Evolutionary conservation across 2,888 invertebrate species (phyloP).

Genomic region (Lottia gigantea): DNA sequence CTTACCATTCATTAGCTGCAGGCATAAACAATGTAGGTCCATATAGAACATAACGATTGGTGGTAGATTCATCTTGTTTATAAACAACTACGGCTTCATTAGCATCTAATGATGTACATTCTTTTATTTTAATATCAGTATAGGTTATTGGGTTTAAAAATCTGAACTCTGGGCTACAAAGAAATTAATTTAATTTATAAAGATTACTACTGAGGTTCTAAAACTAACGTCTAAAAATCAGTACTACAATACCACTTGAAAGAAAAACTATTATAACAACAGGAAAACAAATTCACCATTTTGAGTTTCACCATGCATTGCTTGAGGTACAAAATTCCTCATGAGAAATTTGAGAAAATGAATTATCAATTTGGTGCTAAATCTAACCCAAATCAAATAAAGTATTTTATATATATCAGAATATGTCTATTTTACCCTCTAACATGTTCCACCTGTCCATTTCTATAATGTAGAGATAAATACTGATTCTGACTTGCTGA

Average conservation of each 20-base stretch:
- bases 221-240: background rate
- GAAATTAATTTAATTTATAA: background rate
- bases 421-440: conserved; percentile 58
- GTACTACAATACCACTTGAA: no score
- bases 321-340: no score
- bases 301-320: no score
- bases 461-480: conserved; percentile 50
- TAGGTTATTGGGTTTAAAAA: conserved; percentile 54
- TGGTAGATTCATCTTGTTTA: conserved; percentile 42
- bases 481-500: conserved; percentile 62
- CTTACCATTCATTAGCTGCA: conserved; percentile 61
- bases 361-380: no score
- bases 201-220: no score
- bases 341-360: no score
- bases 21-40: conserved; percentile 63
- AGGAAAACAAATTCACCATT: no score
- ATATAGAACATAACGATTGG: conserved; percentile 53
- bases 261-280: no score
- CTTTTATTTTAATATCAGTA: conserved; percentile 40
- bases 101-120: conserved; percentile 57
- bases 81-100: conserved; percentile 63
- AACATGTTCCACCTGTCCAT: conserved; percentile 55
- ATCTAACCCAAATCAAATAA: no score
- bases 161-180: conserved; percentile 54
- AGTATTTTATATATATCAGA: no score